Conservation (phyloP, 1,140 invertebrate species). For the Zaprionus lachaisei region DNA sequence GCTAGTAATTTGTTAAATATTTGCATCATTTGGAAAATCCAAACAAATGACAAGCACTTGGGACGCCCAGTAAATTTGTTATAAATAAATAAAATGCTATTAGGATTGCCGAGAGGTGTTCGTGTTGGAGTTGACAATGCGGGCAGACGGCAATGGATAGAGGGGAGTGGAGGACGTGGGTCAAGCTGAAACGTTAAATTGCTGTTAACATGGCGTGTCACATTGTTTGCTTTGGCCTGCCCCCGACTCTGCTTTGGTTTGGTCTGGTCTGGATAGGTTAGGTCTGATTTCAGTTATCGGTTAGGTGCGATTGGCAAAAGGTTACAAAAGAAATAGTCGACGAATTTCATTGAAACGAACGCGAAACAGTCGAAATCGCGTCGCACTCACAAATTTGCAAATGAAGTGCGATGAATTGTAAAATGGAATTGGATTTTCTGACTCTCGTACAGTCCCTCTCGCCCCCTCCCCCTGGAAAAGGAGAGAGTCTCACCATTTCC, state of each 20-base stretch:
- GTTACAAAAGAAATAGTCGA: conserved; percentile 28
- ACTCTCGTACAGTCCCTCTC: not conserved
- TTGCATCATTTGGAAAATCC: conserved; percentile 46
- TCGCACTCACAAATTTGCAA: conserved; percentile 49
- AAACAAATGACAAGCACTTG: conserved; percentile 40
- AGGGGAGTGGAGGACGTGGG: not conserved
- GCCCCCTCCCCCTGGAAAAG: no score
- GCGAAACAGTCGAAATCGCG: conserved; percentile 13
- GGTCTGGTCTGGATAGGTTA: not conserved
- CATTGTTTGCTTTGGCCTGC: conserved; percentile 4
- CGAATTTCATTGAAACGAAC: conserved; percentile 27
- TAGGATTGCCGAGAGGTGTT: conserved; percentile 26
- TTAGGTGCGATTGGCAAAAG: conserved; percentile 10
- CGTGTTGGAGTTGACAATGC: conserved; percentile 23
- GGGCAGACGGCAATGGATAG: not conserved
- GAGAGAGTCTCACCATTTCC: not conserved
- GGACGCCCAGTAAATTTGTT: conserved; percentile 26
- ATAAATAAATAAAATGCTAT: conserved; percentile 71
- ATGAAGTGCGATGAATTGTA: conserved; percentile 64
- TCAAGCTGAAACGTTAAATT: conserved; percentile 31
- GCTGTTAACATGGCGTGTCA: conserved; percentile 34
- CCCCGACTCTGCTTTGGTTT: not conserved
- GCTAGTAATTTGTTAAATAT: conserved; percentile 55
- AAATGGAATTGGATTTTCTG: conserved; percentile 58
- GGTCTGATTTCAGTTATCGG: not conserved